Base-by-base conservation (phyloP, 2,797 vertebrate genomes). In the Salarias fasciatus region DNA sequence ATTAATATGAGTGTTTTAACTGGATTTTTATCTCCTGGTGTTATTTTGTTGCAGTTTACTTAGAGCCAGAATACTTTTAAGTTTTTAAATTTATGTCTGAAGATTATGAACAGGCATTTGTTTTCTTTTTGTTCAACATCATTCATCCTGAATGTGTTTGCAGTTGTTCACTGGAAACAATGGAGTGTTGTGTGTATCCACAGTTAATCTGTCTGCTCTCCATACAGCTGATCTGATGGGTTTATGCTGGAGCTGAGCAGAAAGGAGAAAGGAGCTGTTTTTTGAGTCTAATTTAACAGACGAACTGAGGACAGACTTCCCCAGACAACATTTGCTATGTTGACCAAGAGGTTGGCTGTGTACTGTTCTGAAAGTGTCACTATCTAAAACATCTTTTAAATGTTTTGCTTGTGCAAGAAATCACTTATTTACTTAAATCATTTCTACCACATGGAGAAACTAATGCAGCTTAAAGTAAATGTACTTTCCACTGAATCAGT, bases 161-260 rank as follows among this genome's bases (percentile, higher is more conserved):
- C 55, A 55, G 67, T 72, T 70, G 41, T 46, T 73, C 38, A 9
- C 5, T 2, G 53, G 35, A 77, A 86, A 90, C 87, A 89, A 84
- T 59, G 40, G 29, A 5, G 63, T 53, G 73, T 57, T 86, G 70
- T 88, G 70, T 83, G 63, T 65, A 56, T 64, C 66, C 61, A 38
- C 54, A 78, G 77, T 74, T 82, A 86, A 91, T 88, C 76, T 42
- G 4, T 75, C 55, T 69, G 84, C 72, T 69, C 62, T 63, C 46
- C 75, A 74, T 43, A 63, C 57, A 48, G 68, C 82, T 77, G 79
- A 79, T 77, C 69, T 63, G 63, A 65, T 57, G 72, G 75, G 31
- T 79, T 84, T 84, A 79, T 53, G 29, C 65, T 51, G 47, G 0
- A 24, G 52, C 58, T 49, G 67, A 82, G 59, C 65, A 78, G 65